Conservation (phyloP, 2,888 invertebrate genomes). For the Drosophila meridiana region DNA sequence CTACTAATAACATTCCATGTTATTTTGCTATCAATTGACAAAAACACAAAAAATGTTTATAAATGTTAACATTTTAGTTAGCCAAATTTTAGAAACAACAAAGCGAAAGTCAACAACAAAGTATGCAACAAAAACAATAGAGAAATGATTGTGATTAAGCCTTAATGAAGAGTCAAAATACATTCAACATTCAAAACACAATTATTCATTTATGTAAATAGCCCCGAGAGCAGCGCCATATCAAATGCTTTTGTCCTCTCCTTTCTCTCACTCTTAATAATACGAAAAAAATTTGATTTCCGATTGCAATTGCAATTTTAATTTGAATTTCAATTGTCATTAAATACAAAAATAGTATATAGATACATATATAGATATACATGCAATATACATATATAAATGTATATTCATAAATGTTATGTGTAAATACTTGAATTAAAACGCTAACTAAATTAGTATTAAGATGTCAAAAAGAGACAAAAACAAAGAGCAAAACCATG, state of each 20-base stretch:
- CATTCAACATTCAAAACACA: slow-evolving; percentile 32
- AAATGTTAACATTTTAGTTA: slow-evolving; percentile 68
- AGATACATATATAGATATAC: background rate
- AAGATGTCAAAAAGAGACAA: slow-evolving; percentile 49
- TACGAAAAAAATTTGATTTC: slow-evolving; percentile 34
- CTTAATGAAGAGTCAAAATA: slow-evolving; percentile 58
- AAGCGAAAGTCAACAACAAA: slow-evolving; percentile 35
- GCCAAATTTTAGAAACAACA: slow-evolving; percentile 66
- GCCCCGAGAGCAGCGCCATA: slow-evolving; percentile 53
- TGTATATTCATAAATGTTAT: slow-evolving; percentile 33
- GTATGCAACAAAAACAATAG: slow-evolving; percentile 61
- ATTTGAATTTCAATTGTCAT: slow-evolving; percentile 46
- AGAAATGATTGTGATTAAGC: slow-evolving; percentile 75
- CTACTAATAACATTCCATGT: slow-evolving; percentile 73
- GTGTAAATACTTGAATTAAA: slow-evolving; percentile 64
- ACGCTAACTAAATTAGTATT: slow-evolving; percentile 64
- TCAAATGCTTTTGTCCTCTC: slow-evolving; percentile 47
- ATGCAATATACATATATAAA: background rate
- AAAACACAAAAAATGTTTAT: slow-evolving; percentile 21
- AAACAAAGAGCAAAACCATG: slow-evolving; percentile 40
- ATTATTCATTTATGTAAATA: slow-evolving; percentile 57
- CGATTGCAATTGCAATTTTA: slow-evolving; percentile 27
- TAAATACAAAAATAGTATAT: slow-evolving; percentile 1
- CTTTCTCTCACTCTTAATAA: slow-evolving; percentile 33
- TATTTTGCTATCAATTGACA: slow-evolving; percentile 58